Conservation (phyloP, 2,888 invertebrate genomes). For the Latheticus oryzae region DNA sequence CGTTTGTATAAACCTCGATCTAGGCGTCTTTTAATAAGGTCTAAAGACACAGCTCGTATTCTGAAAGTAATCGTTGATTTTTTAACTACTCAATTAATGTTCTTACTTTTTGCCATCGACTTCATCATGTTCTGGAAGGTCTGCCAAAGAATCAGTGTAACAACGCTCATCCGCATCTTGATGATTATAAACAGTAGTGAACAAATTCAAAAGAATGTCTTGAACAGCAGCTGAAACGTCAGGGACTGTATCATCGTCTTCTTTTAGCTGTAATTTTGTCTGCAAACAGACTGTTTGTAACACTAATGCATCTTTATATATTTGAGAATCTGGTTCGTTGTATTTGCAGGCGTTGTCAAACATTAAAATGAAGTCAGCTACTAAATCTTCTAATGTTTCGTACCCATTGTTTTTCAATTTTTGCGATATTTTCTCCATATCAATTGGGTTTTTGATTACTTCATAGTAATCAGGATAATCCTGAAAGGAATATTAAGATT, state of each 20-base stretch:
- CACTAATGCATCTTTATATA: constrained; percentile 95
- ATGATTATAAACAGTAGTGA: constrained; percentile 94
- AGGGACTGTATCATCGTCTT: constrained; percentile 85
- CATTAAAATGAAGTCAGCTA: constrained; percentile 91
- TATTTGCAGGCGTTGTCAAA: constrained; percentile 97
- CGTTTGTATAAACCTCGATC: constrained; percentile 93
- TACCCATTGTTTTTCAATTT: constrained; percentile 83
- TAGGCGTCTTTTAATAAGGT: constrained; percentile 91
- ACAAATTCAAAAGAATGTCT: constrained; percentile 89
- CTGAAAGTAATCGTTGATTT: constrained; percentile 63
- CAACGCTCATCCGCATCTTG: constrained; percentile 97
- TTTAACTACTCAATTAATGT: too few relatives aligned
- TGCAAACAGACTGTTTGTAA: constrained; percentile 92
- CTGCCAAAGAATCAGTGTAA: constrained; percentile 95
- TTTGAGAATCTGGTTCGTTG: constrained; percentile 97
- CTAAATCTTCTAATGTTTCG: constrained; percentile 85
- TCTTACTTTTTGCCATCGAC: constrained; percentile 74
- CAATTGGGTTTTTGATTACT: constrained; percentile 95
- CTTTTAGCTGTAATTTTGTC: constrained; percentile 88
- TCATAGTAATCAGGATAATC: constrained; percentile 99
- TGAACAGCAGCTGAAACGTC: constrained; percentile 91
- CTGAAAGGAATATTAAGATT: constrained; percentile 59
- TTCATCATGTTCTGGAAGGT: constrained; percentile 90
- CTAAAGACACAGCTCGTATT: constrained; percentile 86
- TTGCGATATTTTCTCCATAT: constrained; percentile 93